phyloP scores from a whole-genome alignment of 2,797 vertebrate genomes.

The Tenualosa thibaudeaui region DNA sequence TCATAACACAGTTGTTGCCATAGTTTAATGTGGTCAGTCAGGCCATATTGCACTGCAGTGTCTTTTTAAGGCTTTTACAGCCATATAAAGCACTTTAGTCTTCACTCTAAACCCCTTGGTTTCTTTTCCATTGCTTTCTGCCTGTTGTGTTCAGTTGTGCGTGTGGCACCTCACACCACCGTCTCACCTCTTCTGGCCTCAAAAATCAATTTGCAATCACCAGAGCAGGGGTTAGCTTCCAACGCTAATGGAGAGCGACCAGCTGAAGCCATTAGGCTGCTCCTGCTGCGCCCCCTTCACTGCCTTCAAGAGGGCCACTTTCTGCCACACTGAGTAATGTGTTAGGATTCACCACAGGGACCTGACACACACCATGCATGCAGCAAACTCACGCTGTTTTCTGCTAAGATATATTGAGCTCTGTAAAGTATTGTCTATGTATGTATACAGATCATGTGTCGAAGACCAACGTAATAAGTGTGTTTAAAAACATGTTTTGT shows the following conservation, averaged over 20 bases:
- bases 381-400: neutral
- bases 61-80: neutral
- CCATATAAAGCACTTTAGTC: neutral
- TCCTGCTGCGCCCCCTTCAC: neutral
- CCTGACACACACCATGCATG: neutral
- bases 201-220: constrained; percentile 35
- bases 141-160: neutral
- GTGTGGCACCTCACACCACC: neutral
- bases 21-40: neutral
- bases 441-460: neutral
- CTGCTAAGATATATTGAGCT: constrained; percentile 4
- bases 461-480: too few relatives aligned
- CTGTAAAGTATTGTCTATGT: neutral
- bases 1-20: neutral
- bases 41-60: neutral
- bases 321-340: neutral
- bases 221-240: constrained; percentile 12
- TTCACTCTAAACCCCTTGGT: neutral
- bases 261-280: constrained; percentile 26
- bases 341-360: neutral
- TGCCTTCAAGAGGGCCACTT: neutral
- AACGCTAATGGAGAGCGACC: constrained; percentile 14
- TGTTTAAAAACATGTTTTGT: too few relatives aligned
- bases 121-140: neutral
- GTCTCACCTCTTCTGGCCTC: neutral